Base-by-base conservation (phyloP, 2,797 vertebrate species). In the Pseudomugil gertrudae region DNA sequence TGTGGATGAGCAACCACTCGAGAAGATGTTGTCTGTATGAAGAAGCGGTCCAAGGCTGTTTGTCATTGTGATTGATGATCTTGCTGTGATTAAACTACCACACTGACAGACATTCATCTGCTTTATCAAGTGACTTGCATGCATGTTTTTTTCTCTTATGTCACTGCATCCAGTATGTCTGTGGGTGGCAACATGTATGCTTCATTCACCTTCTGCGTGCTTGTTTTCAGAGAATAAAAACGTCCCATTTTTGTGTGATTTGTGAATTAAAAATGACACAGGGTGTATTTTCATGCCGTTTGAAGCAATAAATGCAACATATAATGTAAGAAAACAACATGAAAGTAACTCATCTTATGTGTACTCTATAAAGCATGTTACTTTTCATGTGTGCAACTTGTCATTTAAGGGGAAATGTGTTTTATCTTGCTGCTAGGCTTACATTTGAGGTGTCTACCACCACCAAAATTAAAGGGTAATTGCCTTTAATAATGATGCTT, bases 401-500 rank as follows among this genome's bases (percentile, higher is more conserved):
- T 40, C 5, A 17, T 40, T 19, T 5, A 40, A 19, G 17, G 8
- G 38, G 54, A 23, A 50, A 13, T 47, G 17, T 55, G 57, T 45
- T 45, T 23, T 35, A 53, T 47, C 29, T 66, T 71, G 57, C 59
- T 51, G 24, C 63, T 23, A 15, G 23, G 23, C 57, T 45, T 57
- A 60, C 58, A 69, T 72, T 59, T 52, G 58, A 72, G 76, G 61
- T 74, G 61, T 54, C 32, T 45, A 68, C 67, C 4, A 23, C 74
- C 80, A 78, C 82, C 78, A 84, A 35, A 73, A 78, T 65, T 71
- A 59, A 59, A 75, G 43, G 86, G 82, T 88, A 86, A 72, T 72
- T 81, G 86, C 76, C 83, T 55, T 65, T 79, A 83, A 87, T 90
- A 89, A 90, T 88, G 84, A 87, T 52, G 81, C 80, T 62, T 79